Conservation (phyloP, 2,888 invertebrate species). For the Chirona hameri region DNA sequence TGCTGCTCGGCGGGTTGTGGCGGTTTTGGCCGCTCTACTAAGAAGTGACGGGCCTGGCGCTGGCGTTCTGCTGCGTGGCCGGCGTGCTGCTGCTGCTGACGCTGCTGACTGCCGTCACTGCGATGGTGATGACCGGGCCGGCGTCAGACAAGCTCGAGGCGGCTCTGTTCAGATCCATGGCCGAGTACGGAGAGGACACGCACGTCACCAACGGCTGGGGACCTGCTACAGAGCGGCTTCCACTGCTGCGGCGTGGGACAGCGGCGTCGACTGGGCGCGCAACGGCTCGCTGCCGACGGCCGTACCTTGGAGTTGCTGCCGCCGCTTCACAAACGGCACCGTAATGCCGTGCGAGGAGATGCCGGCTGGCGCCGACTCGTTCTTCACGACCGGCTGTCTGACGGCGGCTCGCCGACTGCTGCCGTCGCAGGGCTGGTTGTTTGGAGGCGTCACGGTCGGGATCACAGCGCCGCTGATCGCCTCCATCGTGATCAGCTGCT, state of each 20-base stretch:
- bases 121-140: neutral
- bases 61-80: neutral
- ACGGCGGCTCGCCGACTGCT: neutral
- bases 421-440: neutral
- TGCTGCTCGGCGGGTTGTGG: too few species aligned
- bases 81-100: neutral
- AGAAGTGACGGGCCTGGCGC: too few species aligned
- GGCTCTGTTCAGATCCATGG: neutral
- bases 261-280: neutral
- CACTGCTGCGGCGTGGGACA: neutral
- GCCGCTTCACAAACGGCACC: neutral
- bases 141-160: neutral
- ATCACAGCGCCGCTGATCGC: neutral
- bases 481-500: neutral
- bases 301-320: neutral
- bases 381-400: neutral
- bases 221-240: conserved; percentile 6
- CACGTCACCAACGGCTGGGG: neutral
- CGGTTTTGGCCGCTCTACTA: too few species aligned
- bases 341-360: neutral
- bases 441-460: neutral
- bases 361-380: neutral
- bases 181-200: neutral
- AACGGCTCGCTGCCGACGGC: neutral
- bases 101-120: neutral